Base-by-base conservation (phyloP, 2,888 invertebrate genomes). In the Dolomedes plantarius region DNA sequence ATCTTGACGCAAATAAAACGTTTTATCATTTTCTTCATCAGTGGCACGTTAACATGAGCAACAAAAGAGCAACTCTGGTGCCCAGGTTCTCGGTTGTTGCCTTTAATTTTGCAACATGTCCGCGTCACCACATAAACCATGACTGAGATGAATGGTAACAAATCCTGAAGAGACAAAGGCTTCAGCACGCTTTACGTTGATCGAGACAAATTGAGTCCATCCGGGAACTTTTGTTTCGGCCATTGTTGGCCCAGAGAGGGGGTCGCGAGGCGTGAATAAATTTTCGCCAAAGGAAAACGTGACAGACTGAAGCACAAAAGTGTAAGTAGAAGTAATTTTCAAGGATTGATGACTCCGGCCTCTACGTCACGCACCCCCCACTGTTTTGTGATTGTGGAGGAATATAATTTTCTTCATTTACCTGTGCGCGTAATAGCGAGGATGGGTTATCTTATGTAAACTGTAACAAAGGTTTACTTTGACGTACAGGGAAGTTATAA, bases 301-400 rank as follows among this genome's bases (percentile, higher is more conserved):
- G 82, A 82, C 75, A 69, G 71, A 82, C 69, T 82, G 71, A 74
- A 74, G 68, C 67, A 56, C 69, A 81, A 75, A 75, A 82, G 75
- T 74, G 69, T 62, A 82, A 75, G 80, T 67, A 80, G 80, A 80
- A 80, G 80, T 80, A 80, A 80, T 80, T 80, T 80, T 28, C 73
- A 56, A 68, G 67, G 80, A 80, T 80, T 80, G 80, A 80, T 80
- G 80, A 32, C 62, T 32, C 31, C 29, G 56, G 69, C 29, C 32
- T 65, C 29, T 11, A 50, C 71, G 65, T 72, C 79, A 72, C 79
- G 79, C 79, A 71, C 50, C 62, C 56, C 28, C 79, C 16, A 41
- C 46, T 71, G 65, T 56, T 56, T 56, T 56, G 56, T 56, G 56
- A 65, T 31, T 39, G 36, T 29, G 46, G 39, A 46, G 69, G 23